phyloP scores from a whole-genome alignment of 2,888 invertebrate genomes.

The Tipula unca region DNA sequence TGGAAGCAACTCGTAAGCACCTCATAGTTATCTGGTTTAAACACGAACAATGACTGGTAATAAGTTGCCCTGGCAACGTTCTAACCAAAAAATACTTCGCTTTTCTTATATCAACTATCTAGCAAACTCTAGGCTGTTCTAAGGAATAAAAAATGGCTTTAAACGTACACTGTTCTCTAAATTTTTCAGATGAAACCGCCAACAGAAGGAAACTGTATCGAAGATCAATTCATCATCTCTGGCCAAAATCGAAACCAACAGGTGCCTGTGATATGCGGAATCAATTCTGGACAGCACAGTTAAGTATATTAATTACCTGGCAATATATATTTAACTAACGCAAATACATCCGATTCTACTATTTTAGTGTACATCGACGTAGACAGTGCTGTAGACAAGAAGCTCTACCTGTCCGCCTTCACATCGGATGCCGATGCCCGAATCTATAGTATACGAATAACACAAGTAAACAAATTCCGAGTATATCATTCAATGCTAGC shows the following conservation, averaged over 20 bases:
- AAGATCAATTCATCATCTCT: slow-evolving; percentile 60
- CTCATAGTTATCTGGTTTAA: too few species aligned
- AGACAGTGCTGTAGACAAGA: slow-evolving; percentile 48
- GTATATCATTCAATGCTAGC: neutral
- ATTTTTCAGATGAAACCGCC: slow-evolving; percentile 59
- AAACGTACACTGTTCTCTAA: slow-evolving; percentile 18
- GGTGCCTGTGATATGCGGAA: slow-evolving; percentile 65
- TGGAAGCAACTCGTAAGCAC: too few species aligned
- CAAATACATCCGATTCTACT: slow-evolving; percentile 35
- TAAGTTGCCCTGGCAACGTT: too few species aligned
- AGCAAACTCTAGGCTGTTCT: too few species aligned
- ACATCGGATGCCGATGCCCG: slow-evolving; percentile 48
- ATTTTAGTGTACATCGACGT: slow-evolving; percentile 64
- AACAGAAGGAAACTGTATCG: slow-evolving; percentile 56
- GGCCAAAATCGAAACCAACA: slow-evolving; percentile 61
- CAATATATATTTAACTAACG: neutral
- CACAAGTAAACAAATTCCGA: slow-evolving; percentile 41
- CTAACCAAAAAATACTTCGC: too few species aligned
- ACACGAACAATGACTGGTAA: too few species aligned
- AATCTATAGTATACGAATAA: slow-evolving; percentile 56
- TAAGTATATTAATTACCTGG: slow-evolving; percentile 28
- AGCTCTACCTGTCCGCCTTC: slow-evolving; percentile 56
- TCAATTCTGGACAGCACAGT: slow-evolving; percentile 70
- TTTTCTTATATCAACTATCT: too few species aligned
- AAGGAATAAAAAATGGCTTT: too few species aligned